These are phyloP conservation scores for Cheilosia urbana DNA, from an alignment of 2,888 invertebrate genomes.

Conservation along the genomic window DNA sequence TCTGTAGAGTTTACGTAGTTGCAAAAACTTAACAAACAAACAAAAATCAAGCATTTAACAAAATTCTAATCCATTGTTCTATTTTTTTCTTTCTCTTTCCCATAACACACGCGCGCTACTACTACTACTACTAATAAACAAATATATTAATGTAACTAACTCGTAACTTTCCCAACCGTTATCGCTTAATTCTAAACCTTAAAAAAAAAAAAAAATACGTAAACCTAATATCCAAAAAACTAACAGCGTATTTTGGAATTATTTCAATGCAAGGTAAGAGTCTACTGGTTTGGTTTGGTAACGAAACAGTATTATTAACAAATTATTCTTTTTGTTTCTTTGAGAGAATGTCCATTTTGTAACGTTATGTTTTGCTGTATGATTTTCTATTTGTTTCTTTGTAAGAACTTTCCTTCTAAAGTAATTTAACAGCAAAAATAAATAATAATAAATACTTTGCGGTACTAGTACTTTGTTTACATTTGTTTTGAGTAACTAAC, in stretches of 20 bases:
- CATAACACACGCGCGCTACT: constrained; percentile 75
- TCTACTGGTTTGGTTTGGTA: constrained; percentile 82
- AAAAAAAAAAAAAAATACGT: constrained; percentile 76
- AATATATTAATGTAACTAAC: constrained; percentile 37
- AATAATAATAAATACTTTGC: constrained; percentile 33
- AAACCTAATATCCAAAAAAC: constrained; percentile 77
- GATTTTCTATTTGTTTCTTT: constrained; percentile 25
- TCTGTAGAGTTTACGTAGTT: constrained; percentile 36
- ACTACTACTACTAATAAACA: constrained; percentile 73
- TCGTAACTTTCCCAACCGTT: constrained; percentile 59
- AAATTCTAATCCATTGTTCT: constrained; percentile 75
- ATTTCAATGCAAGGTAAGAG: constrained; percentile 99
- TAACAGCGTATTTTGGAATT: constrained; percentile 98
- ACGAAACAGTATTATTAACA: constrained; percentile 71
- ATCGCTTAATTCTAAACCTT: constrained; percentile 58
- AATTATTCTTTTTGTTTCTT: constrained; percentile 50
- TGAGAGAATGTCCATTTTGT: constrained; percentile 71
- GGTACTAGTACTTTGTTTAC: constrained; percentile 48
- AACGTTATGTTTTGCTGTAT: constrained; percentile 32
- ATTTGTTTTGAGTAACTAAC: constrained; percentile 26
- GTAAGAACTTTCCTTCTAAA: constrained; percentile 32
- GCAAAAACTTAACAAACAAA: constrained; percentile 40
- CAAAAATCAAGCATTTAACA: constrained; percentile 55
- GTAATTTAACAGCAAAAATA: constrained; percentile 1
- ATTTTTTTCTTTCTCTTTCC: constrained; percentile 76